Evolutionary conservation across 30 jellyfish, hydroid and myxozoan genomes (phyloP).

Genomic region (Turritopsis rubra): DNA sequence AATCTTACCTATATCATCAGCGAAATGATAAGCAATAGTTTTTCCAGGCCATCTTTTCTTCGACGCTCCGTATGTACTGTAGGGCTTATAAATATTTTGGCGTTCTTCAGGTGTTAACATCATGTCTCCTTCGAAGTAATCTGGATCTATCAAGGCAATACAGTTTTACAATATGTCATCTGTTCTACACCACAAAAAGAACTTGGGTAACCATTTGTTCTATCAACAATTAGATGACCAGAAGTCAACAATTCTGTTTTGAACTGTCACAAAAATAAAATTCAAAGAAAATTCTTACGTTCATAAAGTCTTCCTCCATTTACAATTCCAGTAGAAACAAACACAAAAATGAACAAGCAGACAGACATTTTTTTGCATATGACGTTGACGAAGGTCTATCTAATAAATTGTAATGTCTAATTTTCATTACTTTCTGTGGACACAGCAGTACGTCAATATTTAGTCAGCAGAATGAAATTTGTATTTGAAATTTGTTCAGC

Average conservation of each 20-base stretch:
- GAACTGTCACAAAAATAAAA: too few species aligned
- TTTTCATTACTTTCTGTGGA: not conserved
- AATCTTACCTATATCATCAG: slow-evolving; percentile 9
- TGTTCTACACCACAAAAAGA: too few species aligned
- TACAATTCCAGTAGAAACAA: not conserved
- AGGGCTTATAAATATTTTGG: slow-evolving; percentile 1
- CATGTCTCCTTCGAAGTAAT: slow-evolving; percentile 21
- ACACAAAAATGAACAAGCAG: not conserved
- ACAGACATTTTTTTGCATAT: not conserved
- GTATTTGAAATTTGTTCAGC: not conserved
- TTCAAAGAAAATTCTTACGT: not conserved
- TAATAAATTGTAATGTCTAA: too few species aligned
- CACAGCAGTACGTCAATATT: not conserved
- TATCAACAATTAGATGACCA: too few species aligned
- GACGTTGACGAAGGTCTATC: too few species aligned
- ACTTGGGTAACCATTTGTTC: too few species aligned
- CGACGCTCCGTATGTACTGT: slow-evolving; percentile 18
- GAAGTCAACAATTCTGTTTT: too few species aligned
- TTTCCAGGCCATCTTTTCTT: slow-evolving; percentile 23
- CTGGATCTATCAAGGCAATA: not conserved
- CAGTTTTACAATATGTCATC: too few species aligned
- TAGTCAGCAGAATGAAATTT: not conserved
- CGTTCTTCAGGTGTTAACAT: slow-evolving; percentile 20
- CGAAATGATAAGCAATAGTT: slow-evolving; percentile 1
- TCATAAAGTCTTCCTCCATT: not conserved